These are phyloP conservation scores for Zoanthus sansibaricus DNA, from an alignment of 92 coral and sea anemone genomes.

Conservation along the genomic window DNA sequence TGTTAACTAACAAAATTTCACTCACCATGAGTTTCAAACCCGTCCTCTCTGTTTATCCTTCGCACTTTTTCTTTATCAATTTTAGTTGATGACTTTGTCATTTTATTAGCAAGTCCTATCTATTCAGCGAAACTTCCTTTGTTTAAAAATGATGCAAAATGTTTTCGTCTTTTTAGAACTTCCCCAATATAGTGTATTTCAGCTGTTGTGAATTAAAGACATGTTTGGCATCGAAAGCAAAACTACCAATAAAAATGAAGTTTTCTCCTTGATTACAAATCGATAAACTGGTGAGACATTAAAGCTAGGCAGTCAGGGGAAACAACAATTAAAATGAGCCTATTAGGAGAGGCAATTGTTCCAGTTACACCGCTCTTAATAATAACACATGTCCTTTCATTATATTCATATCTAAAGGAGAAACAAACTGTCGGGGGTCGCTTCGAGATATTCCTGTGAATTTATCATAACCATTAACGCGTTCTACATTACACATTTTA, in stretches of 20 bases:
- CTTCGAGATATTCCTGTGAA: neutral
- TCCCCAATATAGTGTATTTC: neutral
- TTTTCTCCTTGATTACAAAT: neutral
- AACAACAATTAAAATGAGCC: slow-evolving; percentile 5
- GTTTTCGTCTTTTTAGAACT: neutral
- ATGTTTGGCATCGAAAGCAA: neutral
- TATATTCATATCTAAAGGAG: slow-evolving; percentile 11
- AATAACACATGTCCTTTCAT: slow-evolving; percentile 3
- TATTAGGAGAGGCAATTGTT: neutral
- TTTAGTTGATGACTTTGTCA: slow-evolving; percentile 27
- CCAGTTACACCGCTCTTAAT: slow-evolving; percentile 6
- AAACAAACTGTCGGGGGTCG: slow-evolving; percentile 9
- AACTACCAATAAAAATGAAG: neutral
- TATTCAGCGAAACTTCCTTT: slow-evolving; percentile 4
- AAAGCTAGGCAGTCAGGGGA: neutral
- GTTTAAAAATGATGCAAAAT: neutral
- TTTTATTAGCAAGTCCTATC: neutral
- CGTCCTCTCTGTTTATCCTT: slow-evolving; percentile 31
- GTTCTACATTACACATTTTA: slow-evolving; percentile 3
- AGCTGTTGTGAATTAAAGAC: neutral
- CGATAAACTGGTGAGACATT: neutral
- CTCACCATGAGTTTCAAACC: slow-evolving; percentile 36
- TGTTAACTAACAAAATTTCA: neutral
- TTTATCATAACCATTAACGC: slow-evolving; percentile 7
- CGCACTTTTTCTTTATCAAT: slow-evolving; percentile 28